phyloP scores from a whole-genome alignment of 2,888 invertebrate species.

The Pollenia amentaria region DNA sequence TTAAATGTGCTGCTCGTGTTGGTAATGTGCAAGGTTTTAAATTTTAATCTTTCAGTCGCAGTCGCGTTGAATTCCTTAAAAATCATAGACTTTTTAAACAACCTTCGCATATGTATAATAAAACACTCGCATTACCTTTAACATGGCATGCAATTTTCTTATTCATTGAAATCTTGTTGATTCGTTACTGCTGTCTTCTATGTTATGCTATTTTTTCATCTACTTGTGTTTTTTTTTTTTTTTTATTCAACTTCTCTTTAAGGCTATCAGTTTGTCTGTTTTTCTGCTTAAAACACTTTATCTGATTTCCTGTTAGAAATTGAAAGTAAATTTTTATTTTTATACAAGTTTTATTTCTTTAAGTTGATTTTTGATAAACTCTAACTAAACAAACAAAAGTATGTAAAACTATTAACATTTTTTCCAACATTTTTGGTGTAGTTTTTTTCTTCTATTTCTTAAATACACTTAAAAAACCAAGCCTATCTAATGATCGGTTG shows the following conservation, averaged over 20 bases:
- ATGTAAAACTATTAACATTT: constrained; percentile 2
- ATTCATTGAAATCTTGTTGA: constrained; percentile 55
- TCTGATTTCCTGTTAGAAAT: constrained; percentile 73
- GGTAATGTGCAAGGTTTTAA: too few relatives aligned
- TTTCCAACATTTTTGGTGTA: constrained; percentile 3
- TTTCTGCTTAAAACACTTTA: constrained; percentile 42
- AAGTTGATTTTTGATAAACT: constrained; percentile 27
- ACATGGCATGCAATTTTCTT: constrained; percentile 58
- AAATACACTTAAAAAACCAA: not conserved
- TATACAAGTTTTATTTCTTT: constrained; percentile 45
- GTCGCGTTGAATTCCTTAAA: not conserved
- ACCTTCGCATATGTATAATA: constrained; percentile 24
- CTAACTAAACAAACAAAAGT: not conserved
- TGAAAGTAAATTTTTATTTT: constrained; percentile 67
- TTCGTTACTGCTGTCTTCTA: not conserved
- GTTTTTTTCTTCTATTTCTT: not conserved
- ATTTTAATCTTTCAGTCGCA: too few relatives aligned
- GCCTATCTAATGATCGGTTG: not conserved
- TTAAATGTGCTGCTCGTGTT: too few relatives aligned
- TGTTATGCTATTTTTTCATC: constrained; percentile 16
- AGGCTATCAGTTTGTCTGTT: constrained; percentile 28
- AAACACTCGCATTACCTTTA: constrained; percentile 32
- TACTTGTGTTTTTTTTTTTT: not conserved
- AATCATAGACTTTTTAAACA: not conserved
- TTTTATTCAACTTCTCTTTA: constrained; percentile 34